Evolutionary conservation across 2,888 invertebrate species (phyloP).

Genomic region (Xanthia togata): DNA sequence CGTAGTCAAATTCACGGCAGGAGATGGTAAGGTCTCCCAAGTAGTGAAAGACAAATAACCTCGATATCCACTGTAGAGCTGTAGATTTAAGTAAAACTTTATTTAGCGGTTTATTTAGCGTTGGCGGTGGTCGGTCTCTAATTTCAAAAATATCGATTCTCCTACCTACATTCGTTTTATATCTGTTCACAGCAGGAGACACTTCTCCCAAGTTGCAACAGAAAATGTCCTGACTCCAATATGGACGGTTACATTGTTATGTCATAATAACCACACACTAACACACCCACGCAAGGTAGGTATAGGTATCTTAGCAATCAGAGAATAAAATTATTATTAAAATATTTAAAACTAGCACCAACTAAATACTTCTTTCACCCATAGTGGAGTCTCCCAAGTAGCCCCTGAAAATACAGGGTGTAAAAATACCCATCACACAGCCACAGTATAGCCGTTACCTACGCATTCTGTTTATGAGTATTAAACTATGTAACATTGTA

Average conservation of each 20-base stretch:
- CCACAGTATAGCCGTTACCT: not conserved
- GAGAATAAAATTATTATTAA: not conserved
- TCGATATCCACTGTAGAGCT: not conserved
- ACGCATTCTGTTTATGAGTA: too few relatives aligned
- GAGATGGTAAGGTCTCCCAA: not conserved
- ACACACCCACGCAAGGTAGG: not conserved
- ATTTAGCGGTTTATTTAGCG: not conserved
- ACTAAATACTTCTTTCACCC: not conserved
- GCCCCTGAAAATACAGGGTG: not conserved
- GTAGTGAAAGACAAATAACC: not conserved
- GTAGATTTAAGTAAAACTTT: not conserved
- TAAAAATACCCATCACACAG: not conserved
- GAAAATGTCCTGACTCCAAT: not conserved
- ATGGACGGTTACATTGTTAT: too few relatives aligned
- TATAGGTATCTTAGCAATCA: not conserved
- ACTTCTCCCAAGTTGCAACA: constrained; percentile 28
- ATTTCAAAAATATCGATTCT: constrained; percentile 8
- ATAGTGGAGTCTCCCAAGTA: constrained; percentile 18
- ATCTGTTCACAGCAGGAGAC: constrained; percentile 13
- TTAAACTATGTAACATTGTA: not conserved
- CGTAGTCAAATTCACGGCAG: not conserved
- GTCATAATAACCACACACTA: not conserved
- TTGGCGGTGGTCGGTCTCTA: not conserved
- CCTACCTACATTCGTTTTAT: not conserved
- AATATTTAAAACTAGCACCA: not conserved